A percentile compares a stretch with the other conserved stretches of the same genome.
Evolutionary conservation across 2,797 vertebrate genomes (phyloP).

Genomic region (Helostoma temminkii): DNA sequence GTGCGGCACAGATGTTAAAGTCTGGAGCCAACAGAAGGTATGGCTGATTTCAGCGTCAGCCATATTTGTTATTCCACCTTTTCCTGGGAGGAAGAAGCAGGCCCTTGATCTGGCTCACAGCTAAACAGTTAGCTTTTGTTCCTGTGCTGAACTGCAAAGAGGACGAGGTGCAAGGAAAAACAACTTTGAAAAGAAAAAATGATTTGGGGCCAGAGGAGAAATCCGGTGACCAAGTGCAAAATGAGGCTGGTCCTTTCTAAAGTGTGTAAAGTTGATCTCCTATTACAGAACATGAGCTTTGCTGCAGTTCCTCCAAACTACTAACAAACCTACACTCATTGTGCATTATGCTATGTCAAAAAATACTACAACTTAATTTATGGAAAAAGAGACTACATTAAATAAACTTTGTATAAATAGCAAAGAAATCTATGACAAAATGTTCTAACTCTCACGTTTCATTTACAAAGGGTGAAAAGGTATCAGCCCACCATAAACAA

Average conservation of each 20-base stretch:
- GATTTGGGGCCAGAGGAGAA: slow-evolving; percentile 60
- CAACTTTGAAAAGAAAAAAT: slow-evolving; percentile 51
- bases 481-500: slow-evolving; percentile 68
- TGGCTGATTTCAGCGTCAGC: slow-evolving; percentile 76
- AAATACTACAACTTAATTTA: neutral
- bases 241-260: too few species aligned
- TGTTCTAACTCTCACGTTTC: slow-evolving; percentile 33
- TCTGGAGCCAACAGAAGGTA: slow-evolving; percentile 87
- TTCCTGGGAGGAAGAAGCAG: slow-evolving; percentile 86
- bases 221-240: slow-evolving; percentile 67
- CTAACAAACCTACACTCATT: neutral
- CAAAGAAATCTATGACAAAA: slow-evolving; percentile 22
- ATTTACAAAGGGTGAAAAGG: slow-evolving; percentile 47
- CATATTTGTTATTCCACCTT: slow-evolving; percentile 88
- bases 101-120: slow-evolving; percentile 85
- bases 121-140: slow-evolving; percentile 87
- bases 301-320: neutral
- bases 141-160: slow-evolving; percentile 68
- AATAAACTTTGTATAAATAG: neutral
- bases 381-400: neutral
- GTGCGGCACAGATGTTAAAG: slow-evolving; percentile 85
- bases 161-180: slow-evolving; percentile 54
- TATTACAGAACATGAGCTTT: slow-evolving; percentile 26
- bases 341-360: slow-evolving; percentile 5
- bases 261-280: slow-evolving; percentile 20